These are phyloP conservation scores for Oxycera nigricornis DNA, from an alignment of 2,888 invertebrate species.

Conservation along the genomic window DNA sequence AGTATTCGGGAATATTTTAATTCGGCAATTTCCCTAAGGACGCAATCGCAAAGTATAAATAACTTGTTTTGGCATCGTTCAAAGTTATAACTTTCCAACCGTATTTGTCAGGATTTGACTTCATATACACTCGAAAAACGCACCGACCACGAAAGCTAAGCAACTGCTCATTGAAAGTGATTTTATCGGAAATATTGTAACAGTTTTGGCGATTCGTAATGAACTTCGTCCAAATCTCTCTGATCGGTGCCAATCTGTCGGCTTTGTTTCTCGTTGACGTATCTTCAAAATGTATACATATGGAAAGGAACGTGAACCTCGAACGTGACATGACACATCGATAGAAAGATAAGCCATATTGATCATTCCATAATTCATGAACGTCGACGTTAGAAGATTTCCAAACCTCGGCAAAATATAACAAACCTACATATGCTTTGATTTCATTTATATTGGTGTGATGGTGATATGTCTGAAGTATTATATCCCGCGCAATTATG, in stretches of 20 bases:
- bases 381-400: background rate
- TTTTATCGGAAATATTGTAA: background rate
- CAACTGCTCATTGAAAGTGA: background rate
- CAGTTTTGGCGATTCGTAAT: background rate
- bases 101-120: background rate
- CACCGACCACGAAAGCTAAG: background rate
- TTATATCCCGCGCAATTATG: background rate
- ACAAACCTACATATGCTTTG: background rate
- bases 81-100: background rate
- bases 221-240: background rate
- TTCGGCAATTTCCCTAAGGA: background rate
- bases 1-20: background rate
- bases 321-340: background rate
- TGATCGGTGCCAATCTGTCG: background rate
- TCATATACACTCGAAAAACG: background rate
- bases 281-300: background rate
- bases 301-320: background rate
- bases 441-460: background rate
- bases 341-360: background rate
- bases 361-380: background rate
- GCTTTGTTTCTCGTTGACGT: background rate
- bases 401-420: background rate
- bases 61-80: background rate
- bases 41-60: background rate
- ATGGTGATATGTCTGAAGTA: background rate